These are phyloP conservation scores for Subanguina moxae DNA, from an alignment of 1,140 invertebrate species.

Conservation along the genomic window DNA sequence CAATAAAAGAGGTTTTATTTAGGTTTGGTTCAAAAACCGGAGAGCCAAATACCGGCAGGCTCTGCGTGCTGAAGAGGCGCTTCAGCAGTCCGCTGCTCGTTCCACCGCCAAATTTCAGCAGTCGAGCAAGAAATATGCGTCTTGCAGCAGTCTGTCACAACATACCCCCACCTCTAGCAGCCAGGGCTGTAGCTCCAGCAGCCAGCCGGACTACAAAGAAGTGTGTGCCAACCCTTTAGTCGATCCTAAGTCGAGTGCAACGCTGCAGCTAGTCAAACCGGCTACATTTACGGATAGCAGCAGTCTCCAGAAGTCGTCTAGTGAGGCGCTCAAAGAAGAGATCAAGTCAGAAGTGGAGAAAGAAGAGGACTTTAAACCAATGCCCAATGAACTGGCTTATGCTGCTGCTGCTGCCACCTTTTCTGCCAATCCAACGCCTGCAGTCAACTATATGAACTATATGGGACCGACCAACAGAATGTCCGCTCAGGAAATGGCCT, in stretches of 20 bases:
- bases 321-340: background rate
- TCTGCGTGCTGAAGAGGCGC: background rate
- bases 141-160: too few species aligned
- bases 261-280: background rate
- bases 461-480: background rate
- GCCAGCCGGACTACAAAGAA: background rate
- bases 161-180: background rate
- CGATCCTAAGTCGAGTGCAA: background rate
- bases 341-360: constrained; percentile 2
- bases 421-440: background rate
- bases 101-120: background rate
- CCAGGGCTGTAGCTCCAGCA: background rate
- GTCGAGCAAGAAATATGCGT: background rate
- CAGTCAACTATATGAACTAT: background rate
- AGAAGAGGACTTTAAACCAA: constrained; percentile 2
- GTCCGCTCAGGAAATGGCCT: background rate
- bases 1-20: background rate
- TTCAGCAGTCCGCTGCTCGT: background rate
- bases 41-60: constrained; percentile 5
- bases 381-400: background rate
- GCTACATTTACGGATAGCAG: background rate
- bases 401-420: background rate
- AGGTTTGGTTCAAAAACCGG: constrained; percentile 14
- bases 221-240: background rate
- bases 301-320: background rate